Evolutionary conservation across 2,888 invertebrate species (phyloP), one percentile per base, ranked within the genome.

Genomic region (Ophonus ardosiacus): DNA sequence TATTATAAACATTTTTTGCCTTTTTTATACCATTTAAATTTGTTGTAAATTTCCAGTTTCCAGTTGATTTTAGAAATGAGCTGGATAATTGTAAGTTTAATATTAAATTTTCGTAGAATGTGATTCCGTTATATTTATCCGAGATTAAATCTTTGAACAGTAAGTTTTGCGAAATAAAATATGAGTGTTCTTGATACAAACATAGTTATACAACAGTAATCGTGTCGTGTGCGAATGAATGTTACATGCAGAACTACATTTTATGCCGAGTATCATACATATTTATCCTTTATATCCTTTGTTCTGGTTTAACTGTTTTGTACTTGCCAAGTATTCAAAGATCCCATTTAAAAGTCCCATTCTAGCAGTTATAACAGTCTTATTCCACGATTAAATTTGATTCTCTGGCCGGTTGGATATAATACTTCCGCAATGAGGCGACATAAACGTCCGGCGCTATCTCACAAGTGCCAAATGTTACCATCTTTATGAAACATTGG

Each of bases 401-500:
- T 43, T 81, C 57, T 40, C 65, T 61, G 81, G 51, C 63, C 7
- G 61, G 43, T 18, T 43, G 65, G 65, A 17, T 81, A 81, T 81
- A 81, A 71, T 63, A 40, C 51, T 63, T 81, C 81, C 81, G 81
- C 63, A 43, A 43, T 81, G 43, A 63, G 63, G 65, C 81, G 81
- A 63, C 79, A 79, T 57, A 38, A 61, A 79, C 17, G 79, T 40
- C 18, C 63, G 40, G 7, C 17, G 63, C 65, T 71, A 21, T 43
- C 71, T 71, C 18, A 21, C 17, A 17, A n/a, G 51, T 65, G 81
- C 81, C 81, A 81, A 81, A 81, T 65, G 81, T 65, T 65, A 15
- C 57, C 80, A 61, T 80, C 38, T 61, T 59, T 80, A 59, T 61
- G 80, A 80, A 80, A 80, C 80, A 80, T 80, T 80, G 80, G 59